Evolutionary conservation across 2,888 invertebrate species (phyloP), one percentile per base, ranked within the genome.

Genomic region (Drosophila putrida): DNA sequence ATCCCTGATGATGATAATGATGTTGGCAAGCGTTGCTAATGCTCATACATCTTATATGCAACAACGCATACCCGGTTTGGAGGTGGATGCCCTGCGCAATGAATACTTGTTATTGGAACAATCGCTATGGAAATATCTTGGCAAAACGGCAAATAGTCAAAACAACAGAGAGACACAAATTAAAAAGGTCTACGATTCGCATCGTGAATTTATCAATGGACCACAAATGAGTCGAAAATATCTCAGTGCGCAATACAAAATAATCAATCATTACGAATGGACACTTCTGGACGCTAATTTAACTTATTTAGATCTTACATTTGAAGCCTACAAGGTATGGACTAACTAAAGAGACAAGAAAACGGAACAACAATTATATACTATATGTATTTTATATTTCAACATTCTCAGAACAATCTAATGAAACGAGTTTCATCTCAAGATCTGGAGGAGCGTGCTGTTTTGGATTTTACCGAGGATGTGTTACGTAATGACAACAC

Each of bases 401-500:
- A 20, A 15, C 35, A 13, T 35, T 44, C 43, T 15, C 55, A 90
- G 90, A 70, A 75, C 41, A 76, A 60, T 31, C 65, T 90, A 58
- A 65, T 75, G 71, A 75, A 66, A 35, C 77, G 78, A 9, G 71
- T 74, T 20, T 47, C 90, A 88, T 64, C 92, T 90, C 35, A 92
- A 88, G 80, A 93, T 92, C 67, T 93, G 93, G 90, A 93, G 51
- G 91, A 93, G 65, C 93, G 93, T 44, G 93, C 94, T 5, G 93
- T 96, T 94, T 90, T 94, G 60, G 95, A 96, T 91, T 91, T 97
- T 71, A 94, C 95, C 0, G 94, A 95, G 63, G 94, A 94, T 0
- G 93, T 96, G 15, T 91, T 96, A 51, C 93, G 94, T 82, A 96
- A 96, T 85, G 94, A 91, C 50, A 82, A 76, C 0, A 94, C 93